Percentiles rank a stretch among this genome's conserved stretches.
Conservation (phyloP, 2,797 vertebrate genomes). For the Brachyrhaphis roseni region DNA sequence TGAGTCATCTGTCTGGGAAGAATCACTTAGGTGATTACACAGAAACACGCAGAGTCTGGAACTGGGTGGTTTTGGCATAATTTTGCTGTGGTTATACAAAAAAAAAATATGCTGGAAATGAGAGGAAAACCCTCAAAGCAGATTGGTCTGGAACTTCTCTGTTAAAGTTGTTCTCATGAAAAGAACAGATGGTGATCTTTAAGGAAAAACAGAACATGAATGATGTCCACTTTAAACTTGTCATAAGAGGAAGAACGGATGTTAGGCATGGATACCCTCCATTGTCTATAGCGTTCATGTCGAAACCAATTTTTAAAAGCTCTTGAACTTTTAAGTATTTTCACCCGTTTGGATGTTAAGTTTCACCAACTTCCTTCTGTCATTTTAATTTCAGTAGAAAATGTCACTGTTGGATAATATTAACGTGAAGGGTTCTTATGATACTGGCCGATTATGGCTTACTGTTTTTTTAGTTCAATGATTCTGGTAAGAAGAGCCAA, state of each 20-base stretch:
- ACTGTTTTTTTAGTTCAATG: not conserved
- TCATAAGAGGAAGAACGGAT: constrained; percentile 42
- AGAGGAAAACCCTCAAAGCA: constrained; percentile 1
- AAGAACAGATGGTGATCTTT: constrained; percentile 30
- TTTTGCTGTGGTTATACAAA: not conserved
- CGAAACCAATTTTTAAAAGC: constrained; percentile 42
- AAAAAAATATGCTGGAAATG: not conserved
- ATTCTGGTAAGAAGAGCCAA: not conserved
- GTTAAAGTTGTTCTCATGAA: constrained; percentile 42
- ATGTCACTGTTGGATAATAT: not conserved
- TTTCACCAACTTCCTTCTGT: not conserved
- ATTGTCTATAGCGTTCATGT: constrained; percentile 2
- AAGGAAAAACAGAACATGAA: constrained; percentile 41
- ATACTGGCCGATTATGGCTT: not conserved
- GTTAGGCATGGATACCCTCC: constrained; percentile 10
- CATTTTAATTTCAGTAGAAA: not conserved
- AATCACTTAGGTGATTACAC: not conserved
- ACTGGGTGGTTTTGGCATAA: not conserved
- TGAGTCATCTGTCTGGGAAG: constrained; percentile 12
- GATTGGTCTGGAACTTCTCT: constrained; percentile 11
- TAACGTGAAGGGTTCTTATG: not conserved
- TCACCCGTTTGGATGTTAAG: constrained; percentile 6
- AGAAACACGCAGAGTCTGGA: constrained; percentile 1
- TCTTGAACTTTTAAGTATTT: constrained; percentile 13
- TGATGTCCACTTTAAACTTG: constrained; percentile 35